Conservation (phyloP, 2,888 invertebrate genomes). For the Sialis fuliginosa region DNA sequence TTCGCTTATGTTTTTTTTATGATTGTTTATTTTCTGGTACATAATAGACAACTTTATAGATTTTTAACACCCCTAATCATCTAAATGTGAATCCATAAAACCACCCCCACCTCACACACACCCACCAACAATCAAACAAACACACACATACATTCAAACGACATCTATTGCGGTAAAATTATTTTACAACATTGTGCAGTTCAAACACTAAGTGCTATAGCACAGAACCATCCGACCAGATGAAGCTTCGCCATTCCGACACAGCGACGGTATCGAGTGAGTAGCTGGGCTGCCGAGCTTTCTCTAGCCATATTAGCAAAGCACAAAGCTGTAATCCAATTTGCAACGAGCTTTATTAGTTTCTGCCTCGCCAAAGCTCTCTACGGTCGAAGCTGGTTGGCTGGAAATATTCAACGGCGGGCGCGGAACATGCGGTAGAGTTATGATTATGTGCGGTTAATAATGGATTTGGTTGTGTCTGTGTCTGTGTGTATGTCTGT, state of each 20-base stretch:
- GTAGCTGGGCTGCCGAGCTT: slow-evolving; percentile 19
- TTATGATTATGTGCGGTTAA: not conserved
- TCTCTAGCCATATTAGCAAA: slow-evolving; percentile 24
- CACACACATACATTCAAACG: not conserved
- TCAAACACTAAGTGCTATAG: slow-evolving; percentile 6
- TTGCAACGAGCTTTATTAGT: slow-evolving; percentile 29
- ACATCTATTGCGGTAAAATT: slow-evolving; percentile 6
- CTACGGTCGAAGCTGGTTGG: not conserved
- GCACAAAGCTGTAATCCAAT: slow-evolving; percentile 28
- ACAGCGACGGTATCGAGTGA: not conserved
- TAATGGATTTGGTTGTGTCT: not conserved
- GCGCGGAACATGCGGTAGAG: not conserved
- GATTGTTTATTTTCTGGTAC: no score
- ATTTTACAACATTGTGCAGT: slow-evolving; percentile 5
- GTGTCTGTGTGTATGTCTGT: not conserved
- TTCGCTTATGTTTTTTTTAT: no score
- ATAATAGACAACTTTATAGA: no score
- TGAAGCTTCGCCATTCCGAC: not conserved
- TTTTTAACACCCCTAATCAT: no score
- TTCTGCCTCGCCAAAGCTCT: slow-evolving; percentile 16
- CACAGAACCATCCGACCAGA: not conserved
- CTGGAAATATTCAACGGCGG: not conserved
- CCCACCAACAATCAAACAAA: not conserved
- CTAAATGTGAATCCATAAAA: no score
- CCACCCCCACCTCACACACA: not conserved